These are phyloP conservation scores for Amblyopsis rosae DNA, from an alignment of 2,113 vertebrate species.

Conservation along the genomic window DNA sequence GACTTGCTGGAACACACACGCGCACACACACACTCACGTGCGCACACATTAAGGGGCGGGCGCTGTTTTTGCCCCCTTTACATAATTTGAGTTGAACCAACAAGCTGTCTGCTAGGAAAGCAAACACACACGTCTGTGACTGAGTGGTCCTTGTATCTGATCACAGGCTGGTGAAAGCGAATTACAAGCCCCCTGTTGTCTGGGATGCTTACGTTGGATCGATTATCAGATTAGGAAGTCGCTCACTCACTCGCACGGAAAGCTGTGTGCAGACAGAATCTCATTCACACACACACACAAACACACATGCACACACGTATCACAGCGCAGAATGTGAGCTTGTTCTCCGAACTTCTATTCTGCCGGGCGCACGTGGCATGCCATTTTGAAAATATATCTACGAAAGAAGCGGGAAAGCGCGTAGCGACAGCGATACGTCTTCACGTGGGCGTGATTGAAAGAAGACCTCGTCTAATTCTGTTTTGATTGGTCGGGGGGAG, in stretches of 20 bases:
- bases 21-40: background rate
- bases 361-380: slow-evolving; percentile 33
- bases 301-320: background rate
- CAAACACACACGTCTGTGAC: slow-evolving; percentile 11
- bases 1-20: slow-evolving; percentile 15
- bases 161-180: slow-evolving; percentile 27
- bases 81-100: too few relatives aligned
- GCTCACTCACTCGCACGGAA: background rate
- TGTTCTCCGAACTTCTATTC: slow-evolving; percentile 2
- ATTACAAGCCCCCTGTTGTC: slow-evolving; percentile 6
- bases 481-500: slow-evolving; percentile 73
- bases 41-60: slow-evolving; percentile 12
- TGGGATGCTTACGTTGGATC: slow-evolving; percentile 26
- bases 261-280: background rate
- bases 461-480: slow-evolving; percentile 72
- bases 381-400: slow-evolving; percentile 54
- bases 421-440: slow-evolving; percentile 48
- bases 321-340: background rate
- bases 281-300: background rate
- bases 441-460: slow-evolving; percentile 74
- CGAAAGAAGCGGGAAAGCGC: slow-evolving; percentile 51
- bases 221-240: slow-evolving; percentile 3
- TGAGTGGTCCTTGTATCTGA: slow-evolving; percentile 17
- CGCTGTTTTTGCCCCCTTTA: background rate
- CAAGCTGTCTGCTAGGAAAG: slow-evolving; percentile 18